Base-by-base conservation (phyloP, 2,797 vertebrate genomes). In the Melanotaenia nigrans region DNA sequence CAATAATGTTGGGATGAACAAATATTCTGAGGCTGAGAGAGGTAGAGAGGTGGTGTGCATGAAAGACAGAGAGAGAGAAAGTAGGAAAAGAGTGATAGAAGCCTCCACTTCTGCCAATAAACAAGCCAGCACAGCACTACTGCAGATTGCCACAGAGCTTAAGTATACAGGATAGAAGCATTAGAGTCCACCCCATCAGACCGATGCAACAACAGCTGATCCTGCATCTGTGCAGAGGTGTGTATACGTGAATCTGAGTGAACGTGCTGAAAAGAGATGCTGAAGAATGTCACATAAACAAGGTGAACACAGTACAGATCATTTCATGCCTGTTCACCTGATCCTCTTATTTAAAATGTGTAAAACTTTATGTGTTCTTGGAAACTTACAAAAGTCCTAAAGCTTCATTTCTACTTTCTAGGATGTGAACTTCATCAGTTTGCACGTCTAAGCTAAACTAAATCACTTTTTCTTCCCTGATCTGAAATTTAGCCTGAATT, bases 41-140 rank as follows among this genome's bases (percentile, higher is more conserved):
- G 35, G 35, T 35, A 35, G 65, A 32, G 3, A 58, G 63, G 18
- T 7, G 32, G 25, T 35, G 7, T 35, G 35, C 9, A 57, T 28
- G 20, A 32, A 30, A 61, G 61, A 8, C 16, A 32, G 51, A 57
- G 56, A 38, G 58, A 55, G 30, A 45, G 61, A 36, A 36, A 14
- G 28, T 2, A 28, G 25, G 25, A 28, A 53, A 55, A 77, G 73
- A 79, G 72, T 42, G 75, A 87, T 66, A 59, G 85, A 86, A 85
- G 84, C 73, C 84, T 80, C 82, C 45, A 6, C 78, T 84, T 86
- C 84, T 79, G 87, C 88, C 88, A 89, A 88, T 83, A 89, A 90
- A 88, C 69, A 69, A 86, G 86, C 90, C 74, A 90, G 79, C 84
- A 67, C 86, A 86, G 90, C 88, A 86, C 78, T 91, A 89, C 73